A percentile compares a stretch with the other conserved stretches of the same genome.
These are phyloP conservation scores for Merluccius polli DNA, from an alignment of 2,797 vertebrate genomes.

Conservation along the genomic window DNA sequence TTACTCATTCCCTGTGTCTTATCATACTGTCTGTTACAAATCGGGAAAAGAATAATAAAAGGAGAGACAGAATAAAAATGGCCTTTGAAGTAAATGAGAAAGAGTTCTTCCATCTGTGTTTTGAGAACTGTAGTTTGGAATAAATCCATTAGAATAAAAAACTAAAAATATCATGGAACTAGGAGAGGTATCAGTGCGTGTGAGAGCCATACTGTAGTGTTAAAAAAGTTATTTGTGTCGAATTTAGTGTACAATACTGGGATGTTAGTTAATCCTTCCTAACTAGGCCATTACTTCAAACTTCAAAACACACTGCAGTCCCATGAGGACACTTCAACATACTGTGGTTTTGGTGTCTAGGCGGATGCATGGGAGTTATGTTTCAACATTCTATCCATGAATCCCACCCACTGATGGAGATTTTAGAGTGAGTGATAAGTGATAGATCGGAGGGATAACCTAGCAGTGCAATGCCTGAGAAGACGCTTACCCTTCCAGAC, in stretches of 20 bases:
- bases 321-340: too few species aligned
- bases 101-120: background rate
- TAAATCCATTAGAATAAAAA: background rate
- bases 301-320: background rate
- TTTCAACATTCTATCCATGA: background rate
- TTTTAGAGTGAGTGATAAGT: background rate
- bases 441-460: background rate
- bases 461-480: background rate
- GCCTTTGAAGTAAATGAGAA: background rate
- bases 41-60: background rate
- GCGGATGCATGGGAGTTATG: background rate
- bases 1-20: background rate
- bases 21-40: background rate
- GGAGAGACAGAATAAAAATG: too few species aligned
- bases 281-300: background rate
- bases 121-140: background rate
- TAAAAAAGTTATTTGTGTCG: background rate
- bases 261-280: background rate
- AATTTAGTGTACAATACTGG: background rate
- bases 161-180: background rate
- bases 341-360: background rate
- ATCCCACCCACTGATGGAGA: background rate
- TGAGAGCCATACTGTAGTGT: background rate
- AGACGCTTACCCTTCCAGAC: constrained; percentile 90
- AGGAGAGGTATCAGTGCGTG: background rate